Percentiles rank a stretch among this genome's conserved stretches.
phyloP scores from a whole-genome alignment of 2,797 vertebrate species.

The Chaenodraco wilsoni region DNA sequence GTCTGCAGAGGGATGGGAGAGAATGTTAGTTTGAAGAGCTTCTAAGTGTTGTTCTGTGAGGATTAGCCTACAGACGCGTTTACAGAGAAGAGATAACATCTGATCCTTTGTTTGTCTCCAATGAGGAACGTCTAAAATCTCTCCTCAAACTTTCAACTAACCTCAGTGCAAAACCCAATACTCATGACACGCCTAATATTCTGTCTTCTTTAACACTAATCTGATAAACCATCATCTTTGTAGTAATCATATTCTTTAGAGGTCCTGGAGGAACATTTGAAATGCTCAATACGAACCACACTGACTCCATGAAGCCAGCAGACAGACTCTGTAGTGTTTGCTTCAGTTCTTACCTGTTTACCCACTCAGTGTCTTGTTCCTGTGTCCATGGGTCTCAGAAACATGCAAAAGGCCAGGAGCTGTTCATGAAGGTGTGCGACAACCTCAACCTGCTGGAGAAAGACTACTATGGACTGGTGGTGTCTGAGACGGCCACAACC shows the following conservation, averaged over 20 bases:
- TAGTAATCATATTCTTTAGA: background rate
- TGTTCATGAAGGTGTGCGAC: constrained; percentile 94
- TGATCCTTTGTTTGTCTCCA: background rate
- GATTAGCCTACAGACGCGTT: no score
- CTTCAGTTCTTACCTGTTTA: background rate
- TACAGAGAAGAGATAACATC: no score
- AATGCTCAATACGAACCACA: background rate
- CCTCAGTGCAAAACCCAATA: background rate
- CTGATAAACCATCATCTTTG: background rate
- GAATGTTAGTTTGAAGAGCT: no score
- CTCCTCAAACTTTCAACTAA: background rate
- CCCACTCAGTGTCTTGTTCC: background rate
- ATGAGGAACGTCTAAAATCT: background rate
- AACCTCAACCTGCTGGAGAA: constrained; percentile 97
- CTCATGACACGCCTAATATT: no score
- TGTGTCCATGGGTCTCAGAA: constrained; percentile 82
- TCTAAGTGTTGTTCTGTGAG: no score
- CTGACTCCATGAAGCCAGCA: background rate
- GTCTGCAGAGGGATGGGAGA: no score
- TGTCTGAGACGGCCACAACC: constrained; percentile 88
- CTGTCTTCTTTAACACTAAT: background rate
- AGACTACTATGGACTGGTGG: constrained; percentile 93
- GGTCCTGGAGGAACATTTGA: background rate
- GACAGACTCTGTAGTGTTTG: no score
- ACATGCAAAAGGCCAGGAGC: constrained; percentile 94